Evolutionary conservation across 1,140 invertebrate genomes (phyloP).

Genomic region (Pachyrhynchus sulphureomaculatus): DNA sequence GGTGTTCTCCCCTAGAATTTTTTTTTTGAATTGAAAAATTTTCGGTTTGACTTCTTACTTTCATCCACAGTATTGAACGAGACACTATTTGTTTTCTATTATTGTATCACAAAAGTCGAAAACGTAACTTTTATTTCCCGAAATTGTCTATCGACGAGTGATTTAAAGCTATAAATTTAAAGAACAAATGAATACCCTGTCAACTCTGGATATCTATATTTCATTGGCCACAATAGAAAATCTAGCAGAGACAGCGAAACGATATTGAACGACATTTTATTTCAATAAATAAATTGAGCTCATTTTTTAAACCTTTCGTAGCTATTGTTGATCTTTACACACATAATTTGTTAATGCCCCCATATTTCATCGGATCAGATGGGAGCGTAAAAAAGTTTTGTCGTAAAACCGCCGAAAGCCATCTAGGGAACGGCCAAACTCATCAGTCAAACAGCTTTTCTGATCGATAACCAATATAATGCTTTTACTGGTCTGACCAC

Average conservation of each 20-base stretch:
- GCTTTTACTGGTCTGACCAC: constrained; percentile 13
- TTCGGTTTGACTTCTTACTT: too few species aligned
- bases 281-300: constrained; percentile 34
- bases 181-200: constrained; percentile 20
- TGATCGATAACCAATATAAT: constrained; percentile 28
- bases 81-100: constrained; percentile 27
- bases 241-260: constrained; percentile 11
- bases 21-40: too few species aligned
- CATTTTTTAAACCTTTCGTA: constrained; percentile 27
- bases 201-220: constrained; percentile 28
- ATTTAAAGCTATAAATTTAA: constrained; percentile 26
- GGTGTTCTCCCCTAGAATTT: too few species aligned
- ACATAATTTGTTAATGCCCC: constrained; percentile 30
- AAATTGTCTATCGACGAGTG: constrained; percentile 31
- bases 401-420: constrained; percentile 29
- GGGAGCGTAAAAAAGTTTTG: constrained; percentile 32
- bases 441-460: constrained; percentile 26
- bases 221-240: constrained; percentile 28
- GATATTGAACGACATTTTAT: constrained; percentile 26
- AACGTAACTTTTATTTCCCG: constrained; percentile 23
- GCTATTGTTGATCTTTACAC: constrained; percentile 35
- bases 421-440: constrained; percentile 16
- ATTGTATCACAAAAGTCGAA: constrained; percentile 16
- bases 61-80: constrained; percentile 7
- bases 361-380: constrained; percentile 29